Percentiles rank a stretch among this genome's conserved stretches.
Evolutionary conservation across 2,797 vertebrate genomes (phyloP).

Genomic region (Lophius americanus): DNA sequence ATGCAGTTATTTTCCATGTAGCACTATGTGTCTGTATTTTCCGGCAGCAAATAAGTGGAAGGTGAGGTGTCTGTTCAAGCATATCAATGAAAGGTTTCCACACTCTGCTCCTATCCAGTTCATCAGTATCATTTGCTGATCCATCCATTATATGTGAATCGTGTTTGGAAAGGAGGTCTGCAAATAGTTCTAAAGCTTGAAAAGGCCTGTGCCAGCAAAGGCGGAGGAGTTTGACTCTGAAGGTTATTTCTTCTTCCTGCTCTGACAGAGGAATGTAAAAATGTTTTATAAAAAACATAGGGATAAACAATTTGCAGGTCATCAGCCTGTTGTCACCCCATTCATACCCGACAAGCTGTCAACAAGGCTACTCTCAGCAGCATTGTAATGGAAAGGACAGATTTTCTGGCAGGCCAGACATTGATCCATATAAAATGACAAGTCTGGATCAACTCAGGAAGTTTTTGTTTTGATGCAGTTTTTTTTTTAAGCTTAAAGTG

Average conservation of each 20-base stretch:
- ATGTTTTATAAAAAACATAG: constrained; percentile 9
- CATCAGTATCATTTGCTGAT: constrained; percentile 34
- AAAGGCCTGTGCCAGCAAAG: constrained; percentile 35
- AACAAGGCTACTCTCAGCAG: constrained; percentile 30
- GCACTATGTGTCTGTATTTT: constrained; percentile 35
- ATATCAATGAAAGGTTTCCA: constrained; percentile 46
- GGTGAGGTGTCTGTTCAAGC: constrained; percentile 39
- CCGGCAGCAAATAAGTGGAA: constrained; percentile 40
- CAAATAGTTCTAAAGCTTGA: constrained; percentile 48
- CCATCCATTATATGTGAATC: constrained; percentile 57
- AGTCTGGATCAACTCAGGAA: constrained; percentile 14
- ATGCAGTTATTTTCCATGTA: constrained; percentile 21
- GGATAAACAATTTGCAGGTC: constrained; percentile 44
- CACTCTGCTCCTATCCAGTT: constrained; percentile 53
- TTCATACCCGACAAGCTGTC: constrained; percentile 20
- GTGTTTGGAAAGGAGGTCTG: constrained; percentile 56
- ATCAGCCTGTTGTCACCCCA: constrained; percentile 12
- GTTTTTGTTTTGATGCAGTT: constrained; percentile 19
- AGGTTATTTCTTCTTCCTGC: constrained; percentile 61
- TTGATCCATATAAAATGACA: constrained; percentile 10
- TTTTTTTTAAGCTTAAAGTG: constrained; percentile 6
- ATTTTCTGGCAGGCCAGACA: constrained; percentile 12
- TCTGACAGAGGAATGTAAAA: constrained; percentile 54
- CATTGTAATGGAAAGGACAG: constrained; percentile 18
- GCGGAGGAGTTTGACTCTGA: constrained; percentile 39